Conservation (phyloP, 2,113 vertebrate species). For the Dipodomys spectabilis region DNA sequence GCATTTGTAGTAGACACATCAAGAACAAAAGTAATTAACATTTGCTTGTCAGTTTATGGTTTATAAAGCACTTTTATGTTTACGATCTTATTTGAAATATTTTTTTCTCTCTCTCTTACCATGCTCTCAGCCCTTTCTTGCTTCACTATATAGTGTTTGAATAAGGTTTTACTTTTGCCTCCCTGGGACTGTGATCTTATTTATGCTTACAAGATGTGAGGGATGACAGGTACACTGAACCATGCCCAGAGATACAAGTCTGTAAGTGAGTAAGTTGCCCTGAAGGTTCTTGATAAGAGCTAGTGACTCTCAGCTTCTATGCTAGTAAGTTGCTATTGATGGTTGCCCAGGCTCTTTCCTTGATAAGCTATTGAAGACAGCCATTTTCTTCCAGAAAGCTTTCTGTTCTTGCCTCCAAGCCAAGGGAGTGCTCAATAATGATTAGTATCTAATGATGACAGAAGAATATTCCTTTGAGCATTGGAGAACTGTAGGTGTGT, state of each 20-base stretch:
- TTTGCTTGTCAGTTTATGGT: background rate
- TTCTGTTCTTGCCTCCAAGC: conserved; percentile 45
- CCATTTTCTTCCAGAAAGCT: conserved; percentile 62
- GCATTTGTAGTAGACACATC: background rate
- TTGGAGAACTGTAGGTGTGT: conserved; percentile 52
- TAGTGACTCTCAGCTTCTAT: conserved; percentile 1
- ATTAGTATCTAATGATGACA: conserved; percentile 73
- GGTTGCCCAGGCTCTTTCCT: background rate
- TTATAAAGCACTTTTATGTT: background rate
- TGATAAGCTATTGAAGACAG: background rate
- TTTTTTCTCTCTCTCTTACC: background rate
- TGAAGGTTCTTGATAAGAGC: background rate
- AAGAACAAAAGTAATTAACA: background rate
- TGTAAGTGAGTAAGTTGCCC: background rate
- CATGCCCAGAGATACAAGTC: too few relatives aligned
- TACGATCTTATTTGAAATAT: background rate
- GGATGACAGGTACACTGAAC: background rate
- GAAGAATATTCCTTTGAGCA: conserved; percentile 67
- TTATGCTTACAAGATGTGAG: too few relatives aligned
- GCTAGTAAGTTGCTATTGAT: background rate
- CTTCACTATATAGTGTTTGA: too few relatives aligned
- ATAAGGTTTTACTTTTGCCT: background rate
- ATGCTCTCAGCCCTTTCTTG: background rate
- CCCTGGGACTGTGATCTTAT: background rate
- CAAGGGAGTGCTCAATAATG: conserved; percentile 61